Percentiles rank a stretch among this genome's conserved stretches.
Conservation (phyloP, 2,797 vertebrate species). For the Stomatorhinus walkeri region DNA sequence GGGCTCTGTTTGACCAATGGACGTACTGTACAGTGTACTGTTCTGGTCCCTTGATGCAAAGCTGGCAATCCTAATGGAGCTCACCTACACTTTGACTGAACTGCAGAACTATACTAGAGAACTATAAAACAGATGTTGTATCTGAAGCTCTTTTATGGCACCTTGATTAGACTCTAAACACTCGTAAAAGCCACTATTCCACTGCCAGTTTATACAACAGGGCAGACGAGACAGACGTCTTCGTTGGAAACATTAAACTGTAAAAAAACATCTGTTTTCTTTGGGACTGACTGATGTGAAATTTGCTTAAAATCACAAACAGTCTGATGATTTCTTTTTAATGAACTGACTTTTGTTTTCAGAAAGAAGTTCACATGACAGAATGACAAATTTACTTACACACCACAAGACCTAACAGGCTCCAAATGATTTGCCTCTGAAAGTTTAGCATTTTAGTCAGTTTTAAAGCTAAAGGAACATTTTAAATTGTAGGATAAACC, state of each 20-base stretch:
- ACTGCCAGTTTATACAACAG: not conserved
- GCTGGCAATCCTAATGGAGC: not conserved
- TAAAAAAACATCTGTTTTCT: constrained; percentile 13
- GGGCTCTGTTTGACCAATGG: not conserved
- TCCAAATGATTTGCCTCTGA: not conserved
- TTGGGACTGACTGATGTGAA: constrained; percentile 15
- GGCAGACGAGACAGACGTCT: not conserved
- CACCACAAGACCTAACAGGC: not conserved
- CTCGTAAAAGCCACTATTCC: not conserved
- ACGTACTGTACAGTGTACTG: not conserved
- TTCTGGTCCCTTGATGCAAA: not conserved
- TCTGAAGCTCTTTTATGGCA: not conserved
- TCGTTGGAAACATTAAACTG: constrained; percentile 2
- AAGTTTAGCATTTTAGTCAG: not conserved
- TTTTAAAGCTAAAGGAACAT: not conserved
- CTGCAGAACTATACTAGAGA: not conserved
- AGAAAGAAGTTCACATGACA: not conserved
- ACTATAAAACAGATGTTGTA: constrained; percentile 12
- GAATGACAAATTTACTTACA: not conserved
- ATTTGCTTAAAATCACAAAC: not conserved
- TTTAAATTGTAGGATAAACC: not conserved
- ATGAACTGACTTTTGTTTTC: not conserved
- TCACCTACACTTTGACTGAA: constrained; percentile 2
- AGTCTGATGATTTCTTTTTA: not conserved
- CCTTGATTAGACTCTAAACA: constrained; percentile 3